Conservation (phyloP, 1,140 invertebrate species). For the Cotesia typhae region DNA sequence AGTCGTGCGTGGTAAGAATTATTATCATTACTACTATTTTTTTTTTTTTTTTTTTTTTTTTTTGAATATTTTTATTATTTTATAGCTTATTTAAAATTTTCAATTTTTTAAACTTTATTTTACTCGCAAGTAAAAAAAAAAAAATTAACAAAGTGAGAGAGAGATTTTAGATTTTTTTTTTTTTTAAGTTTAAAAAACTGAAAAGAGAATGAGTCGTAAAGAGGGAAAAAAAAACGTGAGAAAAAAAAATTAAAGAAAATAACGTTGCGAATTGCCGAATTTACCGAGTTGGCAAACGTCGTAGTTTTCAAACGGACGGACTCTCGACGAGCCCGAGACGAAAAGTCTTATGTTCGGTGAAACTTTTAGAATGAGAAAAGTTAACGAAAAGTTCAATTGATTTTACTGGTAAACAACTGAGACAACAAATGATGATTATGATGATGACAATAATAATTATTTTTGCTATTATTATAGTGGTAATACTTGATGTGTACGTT, state of each 20-base stretch:
- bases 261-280: too few relatives aligned
- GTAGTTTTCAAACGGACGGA: slow-evolving; percentile 11
- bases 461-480: neutral
- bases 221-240: neutral
- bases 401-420: neutral
- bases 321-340: slow-evolving; percentile 12
- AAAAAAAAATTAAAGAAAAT: neutral
- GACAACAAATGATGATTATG: neutral
- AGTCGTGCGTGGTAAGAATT: slow-evolving; percentile 60
- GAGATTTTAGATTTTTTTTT: too few relatives aligned
- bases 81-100: neutral
- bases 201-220: slow-evolving; percentile 6
- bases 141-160: too few relatives aligned
- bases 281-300: slow-evolving; percentile 19
- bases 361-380: slow-evolving; percentile 47
- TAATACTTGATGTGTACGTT: neutral
- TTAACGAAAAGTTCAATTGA: slow-evolving; percentile 36
- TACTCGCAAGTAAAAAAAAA: neutral
- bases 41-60: slow-evolving; percentile 5
- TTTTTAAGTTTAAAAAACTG: neutral
- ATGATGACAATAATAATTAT: neutral
- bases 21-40: slow-evolving; percentile 14
- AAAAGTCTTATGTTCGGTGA: slow-evolving; percentile 20
- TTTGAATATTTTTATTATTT: neutral
- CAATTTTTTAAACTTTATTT: slow-evolving; percentile 31